These are phyloP conservation scores for Paradoxurus hermaphroditus DNA, from an alignment of 2,113 vertebrate species.

Conservation along the genomic window DNA sequence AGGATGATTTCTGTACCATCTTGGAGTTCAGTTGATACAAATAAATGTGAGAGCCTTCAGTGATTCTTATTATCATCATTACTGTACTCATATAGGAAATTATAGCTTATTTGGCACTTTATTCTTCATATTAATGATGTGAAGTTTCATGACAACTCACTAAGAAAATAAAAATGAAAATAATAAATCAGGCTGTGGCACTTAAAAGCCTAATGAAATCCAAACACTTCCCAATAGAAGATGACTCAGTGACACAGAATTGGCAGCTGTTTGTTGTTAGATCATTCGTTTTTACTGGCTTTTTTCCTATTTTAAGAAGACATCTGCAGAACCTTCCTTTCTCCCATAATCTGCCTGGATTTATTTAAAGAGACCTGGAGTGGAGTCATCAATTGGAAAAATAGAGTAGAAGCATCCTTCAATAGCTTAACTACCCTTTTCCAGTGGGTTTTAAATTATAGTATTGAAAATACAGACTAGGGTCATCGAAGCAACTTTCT, in stretches of 20 bases:
- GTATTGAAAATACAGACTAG: slow-evolving; percentile 2
- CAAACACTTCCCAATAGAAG: slow-evolving; percentile 68
- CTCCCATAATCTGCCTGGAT: not conserved
- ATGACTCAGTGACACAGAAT: slow-evolving; percentile 63
- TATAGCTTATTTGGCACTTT: slow-evolving; percentile 65
- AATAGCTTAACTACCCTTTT: slow-evolving; percentile 37
- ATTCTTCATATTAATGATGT: slow-evolving; percentile 61
- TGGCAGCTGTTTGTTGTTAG: slow-evolving; percentile 67
- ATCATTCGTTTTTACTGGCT: slow-evolving; percentile 68
- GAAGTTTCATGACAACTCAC: slow-evolving; percentile 64
- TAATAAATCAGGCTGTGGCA: slow-evolving; percentile 54
- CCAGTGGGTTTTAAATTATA: not conserved
- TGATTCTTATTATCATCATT: slow-evolving; percentile 61
- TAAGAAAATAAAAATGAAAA: slow-evolving; percentile 75
- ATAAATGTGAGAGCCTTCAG: slow-evolving; percentile 44
- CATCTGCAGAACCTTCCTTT: slow-evolving; percentile 42
- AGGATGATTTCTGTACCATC: not conserved
- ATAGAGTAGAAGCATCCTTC: slow-evolving; percentile 43
- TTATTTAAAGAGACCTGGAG: slow-evolving; percentile 33
- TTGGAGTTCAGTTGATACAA: slow-evolving; percentile 55
- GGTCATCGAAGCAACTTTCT: not conserved
- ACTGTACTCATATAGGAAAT: slow-evolving; percentile 67
- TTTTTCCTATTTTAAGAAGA: slow-evolving; percentile 52
- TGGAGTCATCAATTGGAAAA: slow-evolving; percentile 67
- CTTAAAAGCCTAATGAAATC: slow-evolving; percentile 67